phyloP scores from a whole-genome alignment of 2,797 vertebrate genomes.

The Phataginus tetradactyla region DNA sequence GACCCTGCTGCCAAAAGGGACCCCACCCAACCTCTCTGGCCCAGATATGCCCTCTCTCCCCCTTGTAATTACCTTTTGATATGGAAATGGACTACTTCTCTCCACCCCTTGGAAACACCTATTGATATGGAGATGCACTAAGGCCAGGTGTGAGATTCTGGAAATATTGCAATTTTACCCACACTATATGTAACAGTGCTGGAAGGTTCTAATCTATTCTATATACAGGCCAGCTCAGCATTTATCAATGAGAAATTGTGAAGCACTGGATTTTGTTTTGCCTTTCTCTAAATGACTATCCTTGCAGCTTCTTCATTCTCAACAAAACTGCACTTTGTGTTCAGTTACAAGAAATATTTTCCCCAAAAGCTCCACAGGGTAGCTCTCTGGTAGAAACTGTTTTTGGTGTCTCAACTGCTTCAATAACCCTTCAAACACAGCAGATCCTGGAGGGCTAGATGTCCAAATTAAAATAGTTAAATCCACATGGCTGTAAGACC shows the following conservation, averaged over 20 bases:
- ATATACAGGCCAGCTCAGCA: background rate
- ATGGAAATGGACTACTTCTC: no score
- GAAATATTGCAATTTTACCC: no score
- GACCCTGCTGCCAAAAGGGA: no score
- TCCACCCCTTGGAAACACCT: no score
- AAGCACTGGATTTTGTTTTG: background rate
- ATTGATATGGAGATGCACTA: no score
- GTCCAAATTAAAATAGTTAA: slow-evolving; percentile 68
- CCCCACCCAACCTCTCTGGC: no score
- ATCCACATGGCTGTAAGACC: slow-evolving; percentile 70
- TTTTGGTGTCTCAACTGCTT: background rate
- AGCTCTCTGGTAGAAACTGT: background rate
- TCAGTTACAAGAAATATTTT: background rate
- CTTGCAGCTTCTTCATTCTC: background rate
- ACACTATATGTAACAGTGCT: background rate
- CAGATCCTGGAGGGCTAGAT: slow-evolving; percentile 42
- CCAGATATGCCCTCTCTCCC: no score
- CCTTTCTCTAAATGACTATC: background rate
- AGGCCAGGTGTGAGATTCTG: no score
- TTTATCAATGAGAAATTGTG: background rate
- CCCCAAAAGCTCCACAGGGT: background rate
- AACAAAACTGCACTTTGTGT: background rate
- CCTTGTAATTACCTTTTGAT: no score
- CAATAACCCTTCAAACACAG: background rate
- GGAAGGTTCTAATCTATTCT: background rate